A percentile compares a stretch with the other conserved stretches of the same genome.
Evolutionary conservation across 2,797 vertebrate genomes (phyloP).

Genomic region (Ctenopoma kingsleyae): DNA sequence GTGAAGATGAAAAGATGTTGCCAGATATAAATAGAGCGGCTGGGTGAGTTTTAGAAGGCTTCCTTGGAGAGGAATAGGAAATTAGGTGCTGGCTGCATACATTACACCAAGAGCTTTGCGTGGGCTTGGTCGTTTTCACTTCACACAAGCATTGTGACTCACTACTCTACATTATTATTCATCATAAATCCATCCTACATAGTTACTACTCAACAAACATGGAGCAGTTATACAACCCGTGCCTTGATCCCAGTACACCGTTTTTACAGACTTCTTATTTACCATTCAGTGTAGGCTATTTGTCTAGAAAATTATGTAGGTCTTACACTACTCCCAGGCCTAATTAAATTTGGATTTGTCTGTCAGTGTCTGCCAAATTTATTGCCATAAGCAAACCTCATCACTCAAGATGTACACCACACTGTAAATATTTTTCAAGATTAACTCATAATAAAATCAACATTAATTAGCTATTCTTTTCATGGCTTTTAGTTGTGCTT

Average conservation of each 20-base stretch:
- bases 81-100: slow-evolving; percentile 82
- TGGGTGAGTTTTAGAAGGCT: slow-evolving; percentile 78
- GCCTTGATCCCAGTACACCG: slow-evolving; percentile 55
- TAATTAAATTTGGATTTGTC: slow-evolving; percentile 78
- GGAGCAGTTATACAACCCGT: slow-evolving; percentile 60
- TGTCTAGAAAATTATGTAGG: slow-evolving; percentile 64
- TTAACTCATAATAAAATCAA: slow-evolving; percentile 64
- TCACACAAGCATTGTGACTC: slow-evolving; percentile 72
- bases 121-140: slow-evolving; percentile 75
- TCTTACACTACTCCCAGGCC: slow-evolving; percentile 52
- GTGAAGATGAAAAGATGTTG: slow-evolving; percentile 77
- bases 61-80: slow-evolving; percentile 82
- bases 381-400: slow-evolving; percentile 56
- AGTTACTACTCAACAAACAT: slow-evolving; percentile 63
- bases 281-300: slow-evolving; percentile 64
- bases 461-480: slow-evolving; percentile 39
- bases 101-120: slow-evolving; percentile 79
- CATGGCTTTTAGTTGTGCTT: slow-evolving; percentile 37
- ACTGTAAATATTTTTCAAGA: slow-evolving; percentile 52
- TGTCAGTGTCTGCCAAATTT: slow-evolving; percentile 59
- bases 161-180: slow-evolving; percentile 75
- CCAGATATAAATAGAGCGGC: slow-evolving; percentile 83
- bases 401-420: slow-evolving; percentile 44
- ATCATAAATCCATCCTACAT: slow-evolving; percentile 76
- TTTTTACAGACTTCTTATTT: slow-evolving; percentile 66